These are phyloP conservation scores for Megalonaias nervosa DNA, from an alignment of 1,140 invertebrate genomes.

Conservation along the genomic window DNA sequence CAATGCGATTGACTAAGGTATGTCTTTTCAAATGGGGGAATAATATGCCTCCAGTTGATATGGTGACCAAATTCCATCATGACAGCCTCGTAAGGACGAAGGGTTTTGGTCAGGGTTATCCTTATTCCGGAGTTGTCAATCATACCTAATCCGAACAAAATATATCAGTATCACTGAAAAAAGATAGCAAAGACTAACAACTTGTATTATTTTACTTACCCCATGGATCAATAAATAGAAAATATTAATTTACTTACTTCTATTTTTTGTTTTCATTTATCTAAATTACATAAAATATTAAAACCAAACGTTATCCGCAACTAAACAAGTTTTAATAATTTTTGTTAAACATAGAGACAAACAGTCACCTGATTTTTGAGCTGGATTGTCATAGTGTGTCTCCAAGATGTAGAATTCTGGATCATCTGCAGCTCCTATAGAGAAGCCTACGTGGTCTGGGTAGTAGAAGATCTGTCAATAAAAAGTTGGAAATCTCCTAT, in stretches of 20 bases:
- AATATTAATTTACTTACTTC: no score
- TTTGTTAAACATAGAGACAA: no score
- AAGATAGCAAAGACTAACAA: no score
- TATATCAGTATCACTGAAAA: no score
- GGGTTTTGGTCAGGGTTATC: constrained; percentile 25
- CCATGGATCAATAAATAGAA: no score
- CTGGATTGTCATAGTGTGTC: constrained; percentile 30
- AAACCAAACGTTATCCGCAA: no score
- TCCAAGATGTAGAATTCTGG: constrained; percentile 18
- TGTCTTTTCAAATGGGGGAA: constrained; percentile 26
- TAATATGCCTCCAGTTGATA: constrained; percentile 20
- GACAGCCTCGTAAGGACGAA: constrained; percentile 32
- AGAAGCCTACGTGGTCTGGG: constrained; percentile 36
- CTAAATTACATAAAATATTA: no score
- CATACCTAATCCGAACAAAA: background rate
- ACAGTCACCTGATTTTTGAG: constrained; percentile 4
- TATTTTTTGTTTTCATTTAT: no score
- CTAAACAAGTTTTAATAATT: no score
- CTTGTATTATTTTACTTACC: no score
- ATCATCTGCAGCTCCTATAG: constrained; percentile 29
- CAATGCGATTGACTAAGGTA: constrained; percentile 24
- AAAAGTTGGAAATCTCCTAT: no score
- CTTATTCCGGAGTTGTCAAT: background rate
- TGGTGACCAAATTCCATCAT: constrained; percentile 21
- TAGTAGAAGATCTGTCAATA: constrained; percentile 42